Evolutionary conservation across 2,888 invertebrate species (phyloP), one percentile per base, ranked within the genome.

Genomic region (Mythimna vitellina): DNA sequence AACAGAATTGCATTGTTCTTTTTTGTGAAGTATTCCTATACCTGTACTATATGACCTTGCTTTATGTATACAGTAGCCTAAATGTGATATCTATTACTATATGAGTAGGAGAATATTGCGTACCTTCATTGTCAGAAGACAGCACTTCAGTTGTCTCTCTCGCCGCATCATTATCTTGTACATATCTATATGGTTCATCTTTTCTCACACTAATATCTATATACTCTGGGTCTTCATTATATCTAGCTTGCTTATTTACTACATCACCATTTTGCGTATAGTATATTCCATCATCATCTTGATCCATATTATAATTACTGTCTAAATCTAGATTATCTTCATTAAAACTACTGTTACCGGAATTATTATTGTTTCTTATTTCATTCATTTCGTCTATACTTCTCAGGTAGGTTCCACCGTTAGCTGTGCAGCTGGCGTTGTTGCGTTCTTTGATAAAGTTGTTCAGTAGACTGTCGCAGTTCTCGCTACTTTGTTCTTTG

Each of bases 101-200:
- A 10, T 22, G 7, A 38, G 58, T 38, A 17, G 0, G 0, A 51
- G 10, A 56, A 12, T n/a, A 1, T 38, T 5, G 72, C 83, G 82
- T 82, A 93, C 92, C 92, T 88, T 89, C 79, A 61, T 76, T 69
- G 74, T 72, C 84, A 77, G 87, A 89, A 90, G 88, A 88, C 80
- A 76, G n/a, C 0, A 5, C 56, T 32, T 62, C 58, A 64, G 8
- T 10, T 0, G 35, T 56, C 9, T 54, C 63, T 29, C 46, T 49
- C 0, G 17, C 14, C n/a, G 4, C 35, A 12, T 57, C 72, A 9
- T 69, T 25, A 8, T 54, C 46, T 20, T 25, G 38, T 25, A 29
- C n/a, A 51, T 53, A 20, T 1, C 22, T 46, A 20, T 8, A 65
- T 38, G 61, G 57, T 17, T 80, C 73, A 57, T 81, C 73, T 42